Base-by-base conservation (phyloP, 2,797 vertebrate species). In the Takifugu rubripes region DNA sequence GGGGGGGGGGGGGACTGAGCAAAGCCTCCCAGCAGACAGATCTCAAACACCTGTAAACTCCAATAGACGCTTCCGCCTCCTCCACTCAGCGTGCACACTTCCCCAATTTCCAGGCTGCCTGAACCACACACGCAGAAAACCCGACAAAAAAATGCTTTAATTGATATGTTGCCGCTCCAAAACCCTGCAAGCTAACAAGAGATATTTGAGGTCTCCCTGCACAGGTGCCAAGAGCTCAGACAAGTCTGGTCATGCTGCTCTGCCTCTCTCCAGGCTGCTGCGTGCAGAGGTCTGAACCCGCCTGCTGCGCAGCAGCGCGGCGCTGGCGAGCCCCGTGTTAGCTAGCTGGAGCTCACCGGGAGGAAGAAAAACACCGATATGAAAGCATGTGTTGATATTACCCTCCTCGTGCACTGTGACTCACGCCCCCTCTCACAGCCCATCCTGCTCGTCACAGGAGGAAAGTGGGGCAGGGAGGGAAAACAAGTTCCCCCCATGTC, bases 211-310 rank as follows among this genome's bases (percentile, higher is more conserved):
- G 64, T 77, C 66, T 53, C 48, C 6, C 57, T 72, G 64, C 74
- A 80, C 58, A 79, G 63, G 60, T 71, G 75, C 62, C 72, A 70
- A 71, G 58, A 84, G 60, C 62, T 64, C 53, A 71, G 75, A 70
- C 90, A 90, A 81, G 90, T 90, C 86, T 84, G 84, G 83, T 84
- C 91, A 83, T 90, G 91, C 78, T 89, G 68, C 57, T 54, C 65
- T 68, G 77, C 15, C 52, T 68, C 68, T 78, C 70, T 78, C 66
- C 75, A 80, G 68, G 67, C 70, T 77, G 76, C 65, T 71, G 69
- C 79, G 64, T 48, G 77, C 71, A 77, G 72, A 71, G 75, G 77
- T 83, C 80, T 78, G 65, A 88, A 89, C 87, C 80, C 82, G 88
- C 81, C 88, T 72, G 78, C 70, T 70, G 75, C 70, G 82, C 77